These are phyloP conservation scores for Subacronicta megacephala DNA, from an alignment of 2,888 invertebrate species.

Conservation along the genomic window DNA sequence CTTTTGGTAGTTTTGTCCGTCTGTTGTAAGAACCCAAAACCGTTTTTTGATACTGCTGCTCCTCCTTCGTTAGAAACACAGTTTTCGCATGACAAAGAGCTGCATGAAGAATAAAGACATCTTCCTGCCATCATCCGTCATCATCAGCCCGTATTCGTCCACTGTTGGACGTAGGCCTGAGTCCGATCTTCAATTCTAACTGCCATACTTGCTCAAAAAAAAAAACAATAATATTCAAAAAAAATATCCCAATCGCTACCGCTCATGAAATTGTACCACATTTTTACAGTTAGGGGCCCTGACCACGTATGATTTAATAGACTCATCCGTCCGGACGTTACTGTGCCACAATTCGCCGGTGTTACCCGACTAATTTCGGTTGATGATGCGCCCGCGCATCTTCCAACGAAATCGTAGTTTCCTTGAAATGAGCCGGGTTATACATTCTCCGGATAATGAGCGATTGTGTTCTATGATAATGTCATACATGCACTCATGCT, in stretches of 20 bases:
- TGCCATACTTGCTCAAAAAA: too few relatives aligned
- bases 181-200: too few relatives aligned
- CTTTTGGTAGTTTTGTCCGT: too few relatives aligned
- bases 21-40: too few relatives aligned
- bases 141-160: too few relatives aligned
- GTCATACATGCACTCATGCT: too few relatives aligned
- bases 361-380: constrained; percentile 44
- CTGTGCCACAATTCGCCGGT: constrained; percentile 62
- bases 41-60: too few relatives aligned
- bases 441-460: constrained; percentile 27
- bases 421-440: constrained; percentile 18
- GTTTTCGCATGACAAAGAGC: too few relatives aligned
- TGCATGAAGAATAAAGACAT: too few relatives aligned
- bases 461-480: constrained; percentile 37
- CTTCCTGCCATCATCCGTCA: too few relatives aligned
- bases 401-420: neutral
- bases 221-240: neutral
- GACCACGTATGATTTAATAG: constrained; percentile 80
- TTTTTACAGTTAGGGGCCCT: constrained; percentile 80
- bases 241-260: constrained; percentile 50
- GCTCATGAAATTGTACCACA: constrained; percentile 51
- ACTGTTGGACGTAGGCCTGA: too few relatives aligned
- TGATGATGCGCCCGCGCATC: constrained; percentile 34
- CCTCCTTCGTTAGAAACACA: too few relatives aligned
- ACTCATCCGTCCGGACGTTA: constrained; percentile 76